Evolutionary conservation across 2,797 vertebrate species (phyloP).

Genomic region (Triplophysa bombifrons): DNA sequence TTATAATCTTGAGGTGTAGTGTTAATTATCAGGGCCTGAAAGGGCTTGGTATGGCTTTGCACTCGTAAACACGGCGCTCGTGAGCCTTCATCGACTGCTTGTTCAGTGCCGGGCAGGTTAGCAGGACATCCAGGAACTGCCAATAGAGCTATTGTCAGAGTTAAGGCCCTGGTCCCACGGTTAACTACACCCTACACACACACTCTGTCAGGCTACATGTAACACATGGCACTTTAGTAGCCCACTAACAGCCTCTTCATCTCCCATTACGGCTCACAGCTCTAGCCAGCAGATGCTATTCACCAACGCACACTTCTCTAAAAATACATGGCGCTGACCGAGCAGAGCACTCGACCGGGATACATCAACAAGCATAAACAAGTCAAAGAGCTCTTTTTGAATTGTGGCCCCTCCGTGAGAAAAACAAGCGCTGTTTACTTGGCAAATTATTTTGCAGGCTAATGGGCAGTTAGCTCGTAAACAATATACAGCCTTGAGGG

Average conservation of each 20-base stretch:
- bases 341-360: slow-evolving; percentile 22
- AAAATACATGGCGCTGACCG: slow-evolving; percentile 44
- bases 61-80: slow-evolving; percentile 30
- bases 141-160: slow-evolving; percentile 12
- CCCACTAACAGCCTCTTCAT: slow-evolving; percentile 39
- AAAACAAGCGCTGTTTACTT: slow-evolving; percentile 64
- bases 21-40: slow-evolving; percentile 32
- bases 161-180: slow-evolving; percentile 3
- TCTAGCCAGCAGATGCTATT: slow-evolving; percentile 23
- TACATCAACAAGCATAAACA: slow-evolving; percentile 55
- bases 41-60: slow-evolving; percentile 1
- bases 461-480: slow-evolving; percentile 69
- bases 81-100: slow-evolving; percentile 14
- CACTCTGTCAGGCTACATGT: slow-evolving; percentile 17
- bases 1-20: slow-evolving; percentile 38
- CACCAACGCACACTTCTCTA: slow-evolving; percentile 30
- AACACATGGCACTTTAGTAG: slow-evolving; percentile 21
- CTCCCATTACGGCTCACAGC: slow-evolving; percentile 43
- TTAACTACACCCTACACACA: neutral
- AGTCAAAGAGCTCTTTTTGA: slow-evolving; percentile 54
- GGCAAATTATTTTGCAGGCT: slow-evolving; percentile 69
- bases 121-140: neutral
- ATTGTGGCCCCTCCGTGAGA: slow-evolving; percentile 17
- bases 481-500: slow-evolving; percentile 32
- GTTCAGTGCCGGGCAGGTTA: slow-evolving; percentile 17